Evolutionary conservation across 2,113 vertebrate species (phyloP).

Genomic region (Merops nubicus): DNA sequence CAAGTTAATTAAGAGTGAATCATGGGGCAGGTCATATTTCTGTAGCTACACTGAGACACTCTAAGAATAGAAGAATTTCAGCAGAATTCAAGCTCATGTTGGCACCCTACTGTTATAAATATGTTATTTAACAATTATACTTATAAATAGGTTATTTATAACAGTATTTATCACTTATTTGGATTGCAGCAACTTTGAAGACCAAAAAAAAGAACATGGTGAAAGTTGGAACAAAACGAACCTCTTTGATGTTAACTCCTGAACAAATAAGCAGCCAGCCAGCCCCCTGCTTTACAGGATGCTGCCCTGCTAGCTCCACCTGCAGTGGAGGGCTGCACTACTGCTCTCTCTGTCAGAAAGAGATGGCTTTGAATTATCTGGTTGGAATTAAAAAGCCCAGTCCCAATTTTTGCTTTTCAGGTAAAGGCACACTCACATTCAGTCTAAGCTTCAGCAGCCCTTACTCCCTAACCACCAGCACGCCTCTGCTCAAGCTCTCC

Average conservation of each 20-base stretch:
- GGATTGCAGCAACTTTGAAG: not conserved
- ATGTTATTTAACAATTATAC: not conserved
- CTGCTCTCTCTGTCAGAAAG: not conserved
- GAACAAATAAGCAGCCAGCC: not conserved
- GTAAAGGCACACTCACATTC: not conserved
- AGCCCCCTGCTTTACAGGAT: not conserved
- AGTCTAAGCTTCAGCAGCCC: not conserved
- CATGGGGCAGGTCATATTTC: not conserved
- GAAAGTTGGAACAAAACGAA: not conserved
- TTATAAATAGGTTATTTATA: not conserved
- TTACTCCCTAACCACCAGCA: not conserved
- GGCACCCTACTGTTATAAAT: not conserved
- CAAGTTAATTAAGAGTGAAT: not conserved
- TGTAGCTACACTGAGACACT: not conserved
- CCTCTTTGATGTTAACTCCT: not conserved
- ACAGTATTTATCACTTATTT: not conserved
- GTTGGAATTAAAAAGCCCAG: not conserved
- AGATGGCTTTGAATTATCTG: not conserved
- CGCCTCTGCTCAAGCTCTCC: not conserved
- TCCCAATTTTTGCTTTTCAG: not conserved
- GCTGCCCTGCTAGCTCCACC: not conserved
- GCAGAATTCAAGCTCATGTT: not conserved
- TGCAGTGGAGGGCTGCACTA: not conserved
- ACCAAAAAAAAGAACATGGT: not conserved
- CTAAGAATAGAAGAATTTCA: not conserved